Conservation (phyloP, 1,140 invertebrate species). For the Drosophila arizonae region DNA sequence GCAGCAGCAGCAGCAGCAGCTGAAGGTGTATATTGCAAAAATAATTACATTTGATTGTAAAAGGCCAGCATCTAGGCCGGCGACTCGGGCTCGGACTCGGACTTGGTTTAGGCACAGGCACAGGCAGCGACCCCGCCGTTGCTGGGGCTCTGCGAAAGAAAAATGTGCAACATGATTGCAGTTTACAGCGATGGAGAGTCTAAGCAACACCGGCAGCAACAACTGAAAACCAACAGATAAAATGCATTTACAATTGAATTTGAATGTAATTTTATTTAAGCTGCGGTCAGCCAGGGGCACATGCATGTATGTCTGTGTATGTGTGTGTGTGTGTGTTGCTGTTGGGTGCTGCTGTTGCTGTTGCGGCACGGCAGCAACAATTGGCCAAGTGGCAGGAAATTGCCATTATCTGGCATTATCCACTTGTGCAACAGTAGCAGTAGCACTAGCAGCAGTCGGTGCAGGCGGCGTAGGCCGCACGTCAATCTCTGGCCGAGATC, state of each 20-base stretch:
- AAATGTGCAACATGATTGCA: constrained; percentile 82
- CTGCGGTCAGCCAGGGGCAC: constrained; percentile 73
- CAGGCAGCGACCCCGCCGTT: background rate
- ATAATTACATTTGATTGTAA: constrained; percentile 82
- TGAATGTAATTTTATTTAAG: constrained; percentile 82
- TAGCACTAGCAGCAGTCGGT: constrained; percentile 24
- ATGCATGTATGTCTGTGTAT: constrained; percentile 13
- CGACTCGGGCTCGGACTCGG: constrained; percentile 36
- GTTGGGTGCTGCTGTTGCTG: constrained; percentile 33
- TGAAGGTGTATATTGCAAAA: constrained; percentile 81
- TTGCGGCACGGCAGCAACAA: constrained; percentile 66
- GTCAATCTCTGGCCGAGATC: constrained; percentile 66
- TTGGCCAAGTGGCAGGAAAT: constrained; percentile 79
- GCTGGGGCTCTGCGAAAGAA: constrained; percentile 60
- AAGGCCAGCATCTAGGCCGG: constrained; percentile 69
- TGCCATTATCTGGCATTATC: constrained; percentile 81
- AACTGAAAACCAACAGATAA: constrained; percentile 78
- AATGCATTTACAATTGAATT: constrained; percentile 82
- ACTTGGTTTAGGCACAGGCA: constrained; percentile 10
- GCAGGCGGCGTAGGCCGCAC: constrained; percentile 47
- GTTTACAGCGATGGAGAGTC: constrained; percentile 65
- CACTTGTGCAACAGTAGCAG: constrained; percentile 66
- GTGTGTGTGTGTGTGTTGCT: constrained; percentile 46
- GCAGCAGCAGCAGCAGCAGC: constrained; percentile 46
- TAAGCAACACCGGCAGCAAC: constrained; percentile 31